Conservation (phyloP, 23 tunicate genomes). For the Ascidia mentula region DNA sequence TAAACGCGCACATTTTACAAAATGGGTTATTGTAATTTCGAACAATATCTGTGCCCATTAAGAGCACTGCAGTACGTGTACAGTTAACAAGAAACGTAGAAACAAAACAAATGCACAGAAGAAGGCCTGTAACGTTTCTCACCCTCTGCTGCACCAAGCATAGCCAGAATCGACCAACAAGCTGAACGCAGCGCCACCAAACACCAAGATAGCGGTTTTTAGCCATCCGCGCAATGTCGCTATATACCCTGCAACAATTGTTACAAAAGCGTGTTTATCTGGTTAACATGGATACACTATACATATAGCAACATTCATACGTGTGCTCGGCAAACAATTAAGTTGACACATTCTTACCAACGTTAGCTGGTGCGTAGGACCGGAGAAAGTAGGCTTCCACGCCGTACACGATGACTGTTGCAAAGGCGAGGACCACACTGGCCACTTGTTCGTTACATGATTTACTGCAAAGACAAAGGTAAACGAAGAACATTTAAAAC, state of each 20-base stretch:
- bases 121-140: background rate
- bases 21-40: too few species aligned
- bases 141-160: conserved; percentile 22
- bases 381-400: conserved; percentile 62
- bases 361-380: conserved; percentile 69
- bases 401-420: conserved; percentile 35
- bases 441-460: conserved; percentile 35
- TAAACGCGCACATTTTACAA: too few species aligned
- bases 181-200: conserved; percentile 67
- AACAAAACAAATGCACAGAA: background rate
- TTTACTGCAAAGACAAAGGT: conserved; percentile 17
- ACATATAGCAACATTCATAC: too few species aligned
- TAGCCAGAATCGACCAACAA: conserved; percentile 73
- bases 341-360: conserved; percentile 28
- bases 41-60: too few species aligned
- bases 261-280: too few species aligned
- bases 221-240: conserved; percentile 76
- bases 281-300: too few species aligned
- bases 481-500: too few species aligned
- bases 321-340: background rate
- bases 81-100: background rate
- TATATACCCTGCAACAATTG: conserved; percentile 75
- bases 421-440: conserved; percentile 43
- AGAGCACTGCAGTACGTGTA: too few species aligned
- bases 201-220: conserved; percentile 46